Percentiles rank a stretch among this genome's conserved stretches.
Evolutionary conservation across 2,888 invertebrate genomes (phyloP).

Genomic region (Tipula lateralis): DNA sequence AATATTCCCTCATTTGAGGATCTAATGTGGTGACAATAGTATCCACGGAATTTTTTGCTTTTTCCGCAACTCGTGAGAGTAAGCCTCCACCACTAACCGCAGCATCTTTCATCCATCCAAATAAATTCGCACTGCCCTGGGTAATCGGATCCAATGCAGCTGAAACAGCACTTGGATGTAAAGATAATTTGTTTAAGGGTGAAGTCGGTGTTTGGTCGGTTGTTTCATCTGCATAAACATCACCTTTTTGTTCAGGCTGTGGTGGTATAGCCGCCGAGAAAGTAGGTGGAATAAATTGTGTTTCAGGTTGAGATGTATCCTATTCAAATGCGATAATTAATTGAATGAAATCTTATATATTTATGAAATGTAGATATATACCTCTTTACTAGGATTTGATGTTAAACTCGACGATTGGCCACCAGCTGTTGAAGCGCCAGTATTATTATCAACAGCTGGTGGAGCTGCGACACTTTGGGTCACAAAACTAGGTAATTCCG

Average conservation of each 20-base stretch:
- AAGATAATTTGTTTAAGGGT: neutral
- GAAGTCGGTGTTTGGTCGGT: neutral
- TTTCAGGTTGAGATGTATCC: neutral
- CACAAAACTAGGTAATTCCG: slow-evolving; percentile 31
- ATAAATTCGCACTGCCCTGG: slow-evolving; percentile 31
- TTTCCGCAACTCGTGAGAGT: slow-evolving; percentile 29
- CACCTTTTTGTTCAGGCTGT: neutral
- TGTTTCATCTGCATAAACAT: neutral
- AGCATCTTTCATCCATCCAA: slow-evolving; percentile 62
- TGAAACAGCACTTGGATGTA: neutral
- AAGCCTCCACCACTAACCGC: slow-evolving; percentile 66
- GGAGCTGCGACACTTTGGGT: neutral
- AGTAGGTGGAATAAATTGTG: neutral
- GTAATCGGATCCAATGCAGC: slow-evolving; percentile 31
- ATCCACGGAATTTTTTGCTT: slow-evolving; percentile 72
- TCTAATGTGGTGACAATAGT: slow-evolving; percentile 82
- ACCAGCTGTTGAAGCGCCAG: neutral
- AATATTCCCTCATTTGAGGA: slow-evolving; percentile 83
- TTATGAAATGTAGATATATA: neutral
- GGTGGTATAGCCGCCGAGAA: slow-evolving; percentile 31
- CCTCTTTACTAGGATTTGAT: neutral
- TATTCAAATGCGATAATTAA: neutral
- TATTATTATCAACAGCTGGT: neutral
- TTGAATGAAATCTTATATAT: neutral
- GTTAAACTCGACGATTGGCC: neutral